Percentiles rank a stretch among this genome's conserved stretches.
These are phyloP conservation scores for Eleutherodactylus coqui DNA, from an alignment of 2,797 vertebrate species.

Conservation along the genomic window DNA sequence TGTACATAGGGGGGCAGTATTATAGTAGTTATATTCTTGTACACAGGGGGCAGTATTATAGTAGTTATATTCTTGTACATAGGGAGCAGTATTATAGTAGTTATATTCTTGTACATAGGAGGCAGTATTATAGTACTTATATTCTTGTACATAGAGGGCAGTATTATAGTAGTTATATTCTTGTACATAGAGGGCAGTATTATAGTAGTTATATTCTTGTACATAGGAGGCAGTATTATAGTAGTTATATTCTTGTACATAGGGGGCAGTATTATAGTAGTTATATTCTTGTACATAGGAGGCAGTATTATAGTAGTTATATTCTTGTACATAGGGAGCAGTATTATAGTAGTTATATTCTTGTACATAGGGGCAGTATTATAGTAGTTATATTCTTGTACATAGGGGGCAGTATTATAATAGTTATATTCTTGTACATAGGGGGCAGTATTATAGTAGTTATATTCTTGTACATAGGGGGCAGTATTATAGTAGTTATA, in stretches of 20 bases:
- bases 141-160: neutral
- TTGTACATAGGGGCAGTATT: neutral
- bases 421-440: neutral
- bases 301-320: neutral
- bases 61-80: neutral
- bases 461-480: neutral
- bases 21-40: neutral
- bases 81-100: neutral
- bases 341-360: conserved; percentile 1
- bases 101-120: neutral
- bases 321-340: neutral
- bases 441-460: neutral
- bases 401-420: neutral
- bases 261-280: too few species aligned
- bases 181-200: neutral
- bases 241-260: too few species aligned
- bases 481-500: conserved; percentile 1
- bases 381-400: neutral
- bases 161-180: neutral
- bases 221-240: too few species aligned
- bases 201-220: neutral
- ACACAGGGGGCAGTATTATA: neutral
- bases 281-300: neutral
- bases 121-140: neutral
- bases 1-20: too few species aligned